Conservation (phyloP, 2,888 invertebrate species). For the Drosophila meridionalis region DNA sequence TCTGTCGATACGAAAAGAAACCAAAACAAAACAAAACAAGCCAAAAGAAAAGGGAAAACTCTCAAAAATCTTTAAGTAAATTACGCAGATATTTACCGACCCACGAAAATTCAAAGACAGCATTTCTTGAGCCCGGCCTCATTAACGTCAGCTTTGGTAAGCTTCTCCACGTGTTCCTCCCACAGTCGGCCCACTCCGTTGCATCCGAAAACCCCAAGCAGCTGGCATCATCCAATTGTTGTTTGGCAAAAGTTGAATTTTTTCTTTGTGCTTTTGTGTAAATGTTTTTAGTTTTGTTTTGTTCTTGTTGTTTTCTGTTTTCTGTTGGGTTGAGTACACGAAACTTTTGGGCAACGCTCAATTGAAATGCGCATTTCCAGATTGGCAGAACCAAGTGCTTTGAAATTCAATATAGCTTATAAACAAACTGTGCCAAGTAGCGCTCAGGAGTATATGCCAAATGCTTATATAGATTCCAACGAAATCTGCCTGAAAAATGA, state of each 20-base stretch:
- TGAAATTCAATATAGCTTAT: constrained; percentile 58
- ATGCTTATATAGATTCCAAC: constrained; percentile 3
- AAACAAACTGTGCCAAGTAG: background rate
- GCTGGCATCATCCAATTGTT: constrained; percentile 30
- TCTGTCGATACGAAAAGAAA: constrained; percentile 1
- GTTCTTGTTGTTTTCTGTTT: background rate
- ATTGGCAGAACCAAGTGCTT: constrained; percentile 54
- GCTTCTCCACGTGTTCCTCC: background rate
- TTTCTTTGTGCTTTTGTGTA: constrained; percentile 33
- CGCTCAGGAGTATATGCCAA: background rate
- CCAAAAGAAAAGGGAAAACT: background rate
- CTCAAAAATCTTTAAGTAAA: background rate
- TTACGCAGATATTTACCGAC: constrained; percentile 3
- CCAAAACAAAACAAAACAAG: background rate
- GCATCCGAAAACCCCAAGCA: constrained; percentile 1
- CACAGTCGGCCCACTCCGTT: background rate
- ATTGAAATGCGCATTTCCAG: constrained; percentile 60
- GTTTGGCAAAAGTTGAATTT: constrained; percentile 32
- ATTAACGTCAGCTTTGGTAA: constrained; percentile 18
- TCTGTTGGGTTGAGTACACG: constrained; percentile 2
- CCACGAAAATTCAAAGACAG: background rate
- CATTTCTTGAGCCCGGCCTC: constrained; percentile 12
- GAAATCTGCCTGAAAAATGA: constrained; percentile 57
- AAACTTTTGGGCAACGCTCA: constrained; percentile 49
- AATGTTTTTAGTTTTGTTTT: constrained; percentile 30